A percentile compares a stretch with the other conserved stretches of the same genome.
phyloP scores from a whole-genome alignment of 2,888 invertebrate genomes.

The Oithona nana region DNA sequence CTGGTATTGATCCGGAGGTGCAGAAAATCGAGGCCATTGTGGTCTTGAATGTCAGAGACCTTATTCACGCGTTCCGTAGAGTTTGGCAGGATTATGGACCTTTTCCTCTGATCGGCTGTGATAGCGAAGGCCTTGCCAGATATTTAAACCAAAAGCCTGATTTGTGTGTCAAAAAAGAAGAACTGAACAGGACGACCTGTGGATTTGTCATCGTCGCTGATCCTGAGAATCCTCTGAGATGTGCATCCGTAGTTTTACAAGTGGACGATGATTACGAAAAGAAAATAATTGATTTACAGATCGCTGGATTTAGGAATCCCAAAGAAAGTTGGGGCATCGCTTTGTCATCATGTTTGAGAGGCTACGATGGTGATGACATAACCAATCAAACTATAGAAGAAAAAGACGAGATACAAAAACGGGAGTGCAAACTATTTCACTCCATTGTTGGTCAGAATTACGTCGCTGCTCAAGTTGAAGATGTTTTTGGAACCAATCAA shows the following conservation, averaged over 20 bases:
- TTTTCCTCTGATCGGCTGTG: not conserved
- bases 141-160: not conserved
- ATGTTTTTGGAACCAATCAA: not conserved
- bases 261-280: not conserved
- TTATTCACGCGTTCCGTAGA: not conserved
- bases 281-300: not conserved
- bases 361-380: not conserved
- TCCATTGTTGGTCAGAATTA: not conserved
- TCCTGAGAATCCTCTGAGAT: not conserved
- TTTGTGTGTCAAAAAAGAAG: not conserved
- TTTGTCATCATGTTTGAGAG: not conserved
- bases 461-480: not conserved
- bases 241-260: not conserved
- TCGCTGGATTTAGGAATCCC: not conserved
- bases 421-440: not conserved
- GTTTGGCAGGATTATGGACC: not conserved
- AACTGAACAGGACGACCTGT: not conserved
- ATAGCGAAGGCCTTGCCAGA: not conserved
- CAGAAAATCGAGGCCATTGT: not conserved
- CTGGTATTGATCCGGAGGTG: not conserved
- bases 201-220: not conserved
- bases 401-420: not conserved
- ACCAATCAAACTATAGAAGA: not conserved
- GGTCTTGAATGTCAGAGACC: not conserved
- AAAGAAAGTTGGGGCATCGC: not conserved